Conservation (phyloP, 1,140 invertebrate species). For the Asobara japonica region DNA sequence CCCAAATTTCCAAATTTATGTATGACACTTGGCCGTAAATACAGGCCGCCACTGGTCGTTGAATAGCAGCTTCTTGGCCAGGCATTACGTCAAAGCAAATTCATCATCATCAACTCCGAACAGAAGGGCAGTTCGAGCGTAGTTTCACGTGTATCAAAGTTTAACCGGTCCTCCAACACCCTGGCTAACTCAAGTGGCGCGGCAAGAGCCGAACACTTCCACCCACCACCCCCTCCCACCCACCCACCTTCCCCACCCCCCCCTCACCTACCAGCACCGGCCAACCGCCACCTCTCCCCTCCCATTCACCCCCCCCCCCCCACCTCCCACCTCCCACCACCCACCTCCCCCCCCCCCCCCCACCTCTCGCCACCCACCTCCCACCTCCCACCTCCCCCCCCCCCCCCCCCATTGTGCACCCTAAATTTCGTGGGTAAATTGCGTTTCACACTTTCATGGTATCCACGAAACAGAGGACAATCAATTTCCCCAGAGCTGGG, state of each 20-base stretch:
- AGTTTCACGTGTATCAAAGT: neutral
- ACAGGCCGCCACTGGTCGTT: neutral
- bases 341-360: too few species aligned
- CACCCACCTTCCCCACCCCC: too few species aligned
- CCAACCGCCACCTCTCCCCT: too few species aligned
- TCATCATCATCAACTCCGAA: neutral
- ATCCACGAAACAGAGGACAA: neutral
- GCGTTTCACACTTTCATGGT: neutral
- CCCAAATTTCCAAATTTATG: neutral
- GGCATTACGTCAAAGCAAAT: neutral
- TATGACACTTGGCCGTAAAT: neutral
- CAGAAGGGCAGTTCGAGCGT: neutral
- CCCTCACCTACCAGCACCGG: too few species aligned
- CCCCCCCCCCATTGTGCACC: neutral
- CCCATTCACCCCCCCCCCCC: too few species aligned
- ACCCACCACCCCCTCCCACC: too few species aligned
- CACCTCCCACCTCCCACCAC: too few species aligned
- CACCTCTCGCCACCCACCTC: too few species aligned
- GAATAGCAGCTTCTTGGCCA: neutral
- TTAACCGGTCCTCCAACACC: neutral
- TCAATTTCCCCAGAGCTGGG: neutral
- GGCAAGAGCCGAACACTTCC: too few species aligned
- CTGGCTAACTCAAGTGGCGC: neutral
- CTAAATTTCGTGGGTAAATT: constrained; percentile 12
- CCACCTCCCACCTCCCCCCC: too few species aligned